Percentiles rank a stretch among this genome's conserved stretches.
These are phyloP conservation scores for Lutraria rhynchaena DNA, from an alignment of 1,140 invertebrate genomes.

Conservation along the genomic window DNA sequence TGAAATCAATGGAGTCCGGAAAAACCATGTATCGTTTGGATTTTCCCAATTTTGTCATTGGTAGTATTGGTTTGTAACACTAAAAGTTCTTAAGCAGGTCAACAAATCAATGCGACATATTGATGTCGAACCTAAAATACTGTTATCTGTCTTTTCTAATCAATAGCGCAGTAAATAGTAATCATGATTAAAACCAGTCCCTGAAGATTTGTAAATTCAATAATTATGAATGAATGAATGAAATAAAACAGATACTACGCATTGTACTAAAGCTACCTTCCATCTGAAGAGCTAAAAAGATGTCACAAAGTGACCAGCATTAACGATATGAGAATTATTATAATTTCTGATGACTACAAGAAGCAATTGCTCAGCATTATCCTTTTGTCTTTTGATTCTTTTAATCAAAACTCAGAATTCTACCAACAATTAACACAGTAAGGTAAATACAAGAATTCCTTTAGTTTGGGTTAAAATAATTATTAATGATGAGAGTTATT, in stretches of 20 bases:
- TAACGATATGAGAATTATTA: too few relatives aligned
- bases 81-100: conserved; percentile 41
- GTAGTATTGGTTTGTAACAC: conserved; percentile 54
- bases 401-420: too few relatives aligned
- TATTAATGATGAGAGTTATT: too few relatives aligned
- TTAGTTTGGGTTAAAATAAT: too few relatives aligned
- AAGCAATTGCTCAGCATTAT: too few relatives aligned
- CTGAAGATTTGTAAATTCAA: conserved; percentile 59
- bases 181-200: conserved; percentile 52
- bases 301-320: too few relatives aligned
- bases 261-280: neutral
- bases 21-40: conserved; percentile 35
- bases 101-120: conserved; percentile 56
- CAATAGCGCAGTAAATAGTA: conserved; percentile 55
- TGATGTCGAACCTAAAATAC: conserved; percentile 15
- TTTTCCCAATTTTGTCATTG: conserved; percentile 32
- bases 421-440: too few relatives aligned
- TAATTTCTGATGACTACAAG: too few relatives aligned
- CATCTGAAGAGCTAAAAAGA: neutral
- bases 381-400: too few relatives aligned
- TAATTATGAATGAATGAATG: conserved; percentile 59
- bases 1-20: conserved; percentile 45
- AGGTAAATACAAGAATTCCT: too few relatives aligned
- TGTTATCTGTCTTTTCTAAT: conserved; percentile 15
- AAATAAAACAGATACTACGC: conserved; percentile 8